Conservation (phyloP, 2,888 invertebrate species). For the Alitta virens region DNA sequence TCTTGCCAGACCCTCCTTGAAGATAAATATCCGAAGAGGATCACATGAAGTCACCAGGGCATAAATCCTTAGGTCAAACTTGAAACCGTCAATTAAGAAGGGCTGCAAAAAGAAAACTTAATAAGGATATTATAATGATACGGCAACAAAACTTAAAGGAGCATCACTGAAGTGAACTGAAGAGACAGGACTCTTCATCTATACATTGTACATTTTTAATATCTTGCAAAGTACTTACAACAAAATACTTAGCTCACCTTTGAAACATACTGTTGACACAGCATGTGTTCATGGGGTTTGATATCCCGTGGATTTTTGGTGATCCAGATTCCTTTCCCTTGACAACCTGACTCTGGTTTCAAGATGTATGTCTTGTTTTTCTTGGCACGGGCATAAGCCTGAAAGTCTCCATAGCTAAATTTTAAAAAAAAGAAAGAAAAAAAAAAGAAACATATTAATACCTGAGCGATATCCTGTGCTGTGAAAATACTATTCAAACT, state of each 20-base stretch:
- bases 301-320: conserved; percentile 79
- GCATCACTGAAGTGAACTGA: no score
- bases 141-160: no score
- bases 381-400: conserved; percentile 68
- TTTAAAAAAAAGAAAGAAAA: no score
- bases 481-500: not conserved
- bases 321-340: conserved; percentile 84
- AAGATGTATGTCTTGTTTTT: conserved; percentile 77
- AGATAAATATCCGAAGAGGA: conserved; percentile 83
- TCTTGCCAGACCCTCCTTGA: conserved; percentile 85
- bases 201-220: no score
- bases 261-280: conserved; percentile 77
- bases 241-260: conserved; percentile 64
- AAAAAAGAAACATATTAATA: no score
- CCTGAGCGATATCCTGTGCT: not conserved
- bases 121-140: no score
- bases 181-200: no score
- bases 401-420: conserved; percentile 55
- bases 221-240: no score
- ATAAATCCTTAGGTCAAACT: conserved; percentile 88
- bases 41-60: conserved; percentile 86
- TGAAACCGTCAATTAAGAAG: conserved; percentile 84
- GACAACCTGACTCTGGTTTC: conserved; percentile 88
- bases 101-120: conserved; percentile 64
- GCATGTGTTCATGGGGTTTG: conserved; percentile 75